A percentile compares a stretch with the other conserved stretches of the same genome.
Evolutionary conservation across 1,140 invertebrate genomes (phyloP).

Genomic region (Pristionchus pacificus): DNA sequence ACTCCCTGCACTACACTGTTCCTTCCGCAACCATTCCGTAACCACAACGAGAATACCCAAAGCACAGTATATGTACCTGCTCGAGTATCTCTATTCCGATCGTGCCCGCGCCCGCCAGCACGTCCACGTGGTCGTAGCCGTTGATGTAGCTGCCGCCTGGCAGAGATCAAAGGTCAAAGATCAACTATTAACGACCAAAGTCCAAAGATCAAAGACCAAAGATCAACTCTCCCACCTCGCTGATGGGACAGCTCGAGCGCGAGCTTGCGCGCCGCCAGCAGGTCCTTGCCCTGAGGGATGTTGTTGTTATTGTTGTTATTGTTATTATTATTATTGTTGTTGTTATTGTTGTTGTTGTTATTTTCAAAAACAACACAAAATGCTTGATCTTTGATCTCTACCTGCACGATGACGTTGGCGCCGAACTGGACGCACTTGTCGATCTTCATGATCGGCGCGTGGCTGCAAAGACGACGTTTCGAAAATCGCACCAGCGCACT

Average conservation of each 20-base stretch:
- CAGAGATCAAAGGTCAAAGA: slow-evolving; percentile 23
- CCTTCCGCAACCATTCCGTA: too few relatives aligned
- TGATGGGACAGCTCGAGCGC: slow-evolving; percentile 29
- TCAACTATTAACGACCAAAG: too few relatives aligned
- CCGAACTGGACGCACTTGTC: slow-evolving; percentile 76
- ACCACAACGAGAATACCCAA: not conserved
- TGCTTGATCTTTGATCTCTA: too few relatives aligned
- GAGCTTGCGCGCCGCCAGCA: slow-evolving; percentile 11
- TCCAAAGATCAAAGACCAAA: too few relatives aligned
- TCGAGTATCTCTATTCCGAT: slow-evolving; percentile 82
- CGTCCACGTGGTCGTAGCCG: slow-evolving; percentile 74
- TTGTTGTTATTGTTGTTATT: too few relatives aligned
- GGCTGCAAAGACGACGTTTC: too few relatives aligned
- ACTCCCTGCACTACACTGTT: too few relatives aligned
- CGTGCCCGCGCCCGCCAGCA: slow-evolving; percentile 84
- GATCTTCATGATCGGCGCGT: slow-evolving; percentile 86
- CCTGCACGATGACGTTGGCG: slow-evolving; percentile 76
- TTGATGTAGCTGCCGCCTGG: slow-evolving; percentile 34
- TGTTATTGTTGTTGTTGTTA: too few relatives aligned
- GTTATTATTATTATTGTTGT: too few relatives aligned
- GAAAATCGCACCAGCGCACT: too few relatives aligned
- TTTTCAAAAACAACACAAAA: slow-evolving; percentile 72
- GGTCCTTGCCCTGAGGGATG: slow-evolving; percentile 26
- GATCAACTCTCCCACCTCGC: not conserved
- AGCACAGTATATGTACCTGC: slow-evolving; percentile 40